These are phyloP conservation scores for Clarias batrachus DNA, from an alignment of 2,113 vertebrate species.

Conservation along the genomic window DNA sequence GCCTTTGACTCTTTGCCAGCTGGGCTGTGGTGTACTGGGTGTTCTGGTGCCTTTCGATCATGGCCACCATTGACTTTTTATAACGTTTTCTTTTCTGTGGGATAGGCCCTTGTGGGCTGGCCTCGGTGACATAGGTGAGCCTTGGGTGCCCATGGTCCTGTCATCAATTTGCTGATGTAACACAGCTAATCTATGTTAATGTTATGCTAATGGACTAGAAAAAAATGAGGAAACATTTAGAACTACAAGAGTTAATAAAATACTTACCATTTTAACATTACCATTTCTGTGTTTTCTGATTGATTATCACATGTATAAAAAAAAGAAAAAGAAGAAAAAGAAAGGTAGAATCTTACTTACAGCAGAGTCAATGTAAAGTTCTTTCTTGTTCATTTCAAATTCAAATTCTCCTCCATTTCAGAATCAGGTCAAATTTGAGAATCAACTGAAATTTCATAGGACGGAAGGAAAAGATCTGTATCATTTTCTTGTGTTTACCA, in stretches of 20 bases:
- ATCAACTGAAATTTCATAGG: constrained; percentile 54
- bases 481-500: constrained; percentile 62
- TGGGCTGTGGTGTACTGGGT: too few species aligned
- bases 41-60: too few species aligned
- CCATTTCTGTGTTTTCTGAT: constrained; percentile 60
- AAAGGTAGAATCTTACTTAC: constrained; percentile 42
- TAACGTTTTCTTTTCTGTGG: too few species aligned
- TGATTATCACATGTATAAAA: constrained; percentile 53
- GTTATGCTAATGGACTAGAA: background rate
- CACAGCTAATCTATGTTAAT: background rate
- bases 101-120: too few species aligned
- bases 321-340: constrained; percentile 56
- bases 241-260: background rate
- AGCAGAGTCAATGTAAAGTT: constrained; percentile 56
- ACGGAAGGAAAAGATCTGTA: constrained; percentile 63
- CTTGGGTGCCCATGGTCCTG: too few species aligned
- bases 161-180: too few species aligned
- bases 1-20: too few species aligned
- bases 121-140: too few species aligned
- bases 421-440: constrained; percentile 60
- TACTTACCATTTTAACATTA: background rate
- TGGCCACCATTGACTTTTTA: too few species aligned
- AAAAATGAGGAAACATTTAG: background rate
- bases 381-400: constrained; percentile 30
- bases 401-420: constrained; percentile 37